Conservation (phyloP, 30 jellyfish, hydroid and myxozoan genomes). For the Cassiopea xamachana region DNA sequence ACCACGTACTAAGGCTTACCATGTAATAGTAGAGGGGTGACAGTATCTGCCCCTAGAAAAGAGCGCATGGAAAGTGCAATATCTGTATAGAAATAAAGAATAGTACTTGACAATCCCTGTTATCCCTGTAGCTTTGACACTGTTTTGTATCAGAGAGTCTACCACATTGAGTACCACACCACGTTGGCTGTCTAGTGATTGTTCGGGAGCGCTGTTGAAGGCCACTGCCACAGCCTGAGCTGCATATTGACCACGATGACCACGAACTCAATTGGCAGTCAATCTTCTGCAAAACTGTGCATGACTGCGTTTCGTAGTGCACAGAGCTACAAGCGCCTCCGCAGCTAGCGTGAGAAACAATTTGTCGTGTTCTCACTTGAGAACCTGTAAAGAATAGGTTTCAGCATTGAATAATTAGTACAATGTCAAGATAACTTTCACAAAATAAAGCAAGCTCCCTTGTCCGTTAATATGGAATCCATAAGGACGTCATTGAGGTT, state of each 20-base stretch:
- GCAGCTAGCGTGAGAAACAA: conserved; percentile 71
- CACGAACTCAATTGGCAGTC: conserved; percentile 84
- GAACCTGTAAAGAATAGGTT: conserved; percentile 47
- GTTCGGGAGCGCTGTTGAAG: conserved; percentile 71
- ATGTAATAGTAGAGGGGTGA: too few species aligned
- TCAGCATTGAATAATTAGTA: too few species aligned
- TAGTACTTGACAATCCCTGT: conserved; percentile 78
- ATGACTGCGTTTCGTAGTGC: conserved; percentile 53
- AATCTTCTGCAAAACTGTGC: conserved; percentile 70
- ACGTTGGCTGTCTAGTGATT: conserved; percentile 61
- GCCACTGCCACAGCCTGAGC: conserved; percentile 88
- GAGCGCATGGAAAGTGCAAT: too few species aligned
- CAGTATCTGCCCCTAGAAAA: too few species aligned
- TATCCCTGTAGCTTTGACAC: conserved; percentile 85
- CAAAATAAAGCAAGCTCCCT: too few species aligned
- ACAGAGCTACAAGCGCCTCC: conserved; percentile 77
- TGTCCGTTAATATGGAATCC: too few species aligned
- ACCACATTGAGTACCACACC: conserved; percentile 81
- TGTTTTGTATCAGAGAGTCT: conserved; percentile 36
- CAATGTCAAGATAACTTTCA: too few species aligned
- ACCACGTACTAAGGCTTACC: too few species aligned
- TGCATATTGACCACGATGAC: conserved; percentile 89
- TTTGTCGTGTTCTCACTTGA: conserved; percentile 70
- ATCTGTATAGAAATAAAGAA: too few species aligned
- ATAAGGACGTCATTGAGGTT: too few species aligned